Conservation (phyloP, 2,888 invertebrate species). For the Phlogophora meticulosa region DNA sequence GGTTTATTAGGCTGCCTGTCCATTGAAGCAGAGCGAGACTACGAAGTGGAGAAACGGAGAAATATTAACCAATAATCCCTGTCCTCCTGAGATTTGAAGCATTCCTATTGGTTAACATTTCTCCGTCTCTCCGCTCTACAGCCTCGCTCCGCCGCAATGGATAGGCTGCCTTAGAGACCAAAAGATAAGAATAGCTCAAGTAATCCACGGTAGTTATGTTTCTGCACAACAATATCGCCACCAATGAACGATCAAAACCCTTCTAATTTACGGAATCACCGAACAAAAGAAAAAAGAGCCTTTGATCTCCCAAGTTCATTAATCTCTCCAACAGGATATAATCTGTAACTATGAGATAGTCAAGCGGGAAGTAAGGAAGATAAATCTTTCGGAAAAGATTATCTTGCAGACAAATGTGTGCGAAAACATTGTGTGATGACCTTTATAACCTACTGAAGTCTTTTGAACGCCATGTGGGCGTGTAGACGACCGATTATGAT, state of each 20-base stretch:
- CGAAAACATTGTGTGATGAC: constrained; percentile 25
- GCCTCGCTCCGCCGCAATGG: too few species aligned
- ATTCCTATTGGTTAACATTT: too few species aligned
- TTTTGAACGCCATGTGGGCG: constrained; percentile 6
- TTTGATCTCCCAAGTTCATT: constrained; percentile 50
- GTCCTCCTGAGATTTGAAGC: too few species aligned
- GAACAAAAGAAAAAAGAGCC: constrained; percentile 19
- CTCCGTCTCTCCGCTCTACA: too few species aligned
- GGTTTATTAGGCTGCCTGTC: too few species aligned
- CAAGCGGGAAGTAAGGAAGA: constrained; percentile 33
- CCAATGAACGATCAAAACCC: not conserved
- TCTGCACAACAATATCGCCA: not conserved
- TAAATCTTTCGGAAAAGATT: constrained; percentile 44
- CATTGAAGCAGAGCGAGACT: too few species aligned
- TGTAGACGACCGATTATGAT: constrained; percentile 14
- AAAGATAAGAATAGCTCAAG: too few species aligned
- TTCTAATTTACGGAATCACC: constrained; percentile 23
- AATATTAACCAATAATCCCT: too few species aligned
- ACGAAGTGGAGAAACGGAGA: too few species aligned
- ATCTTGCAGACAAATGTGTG: constrained; percentile 27
- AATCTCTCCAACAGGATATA: constrained; percentile 39
- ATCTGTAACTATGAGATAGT: constrained; percentile 20
- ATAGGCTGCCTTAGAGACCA: too few species aligned
- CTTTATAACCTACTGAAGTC: constrained; percentile 41
- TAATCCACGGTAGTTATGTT: too few species aligned